phyloP scores from a whole-genome alignment of 1,140 invertebrate genomes.

The Aleiodes sp. region DNA sequence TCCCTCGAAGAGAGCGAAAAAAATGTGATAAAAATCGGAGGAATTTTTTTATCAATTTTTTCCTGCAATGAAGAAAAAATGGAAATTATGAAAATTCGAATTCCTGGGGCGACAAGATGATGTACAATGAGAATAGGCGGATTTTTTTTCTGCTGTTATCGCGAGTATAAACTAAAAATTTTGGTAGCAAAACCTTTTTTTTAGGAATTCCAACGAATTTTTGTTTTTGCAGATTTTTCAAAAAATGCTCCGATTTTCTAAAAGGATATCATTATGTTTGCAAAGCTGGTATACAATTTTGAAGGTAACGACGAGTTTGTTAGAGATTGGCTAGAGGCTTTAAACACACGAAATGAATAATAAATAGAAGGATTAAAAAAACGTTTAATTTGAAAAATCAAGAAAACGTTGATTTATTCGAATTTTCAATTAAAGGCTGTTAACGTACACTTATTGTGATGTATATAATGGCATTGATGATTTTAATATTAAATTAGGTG shows the following conservation, averaged over 20 bases:
- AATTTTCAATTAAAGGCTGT: too few relatives aligned
- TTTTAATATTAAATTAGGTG: neutral
- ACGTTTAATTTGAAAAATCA: neutral
- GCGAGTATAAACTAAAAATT: too few relatives aligned
- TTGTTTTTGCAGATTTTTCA: slow-evolving; percentile 48
- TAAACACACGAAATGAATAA: neutral
- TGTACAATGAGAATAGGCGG: too few relatives aligned
- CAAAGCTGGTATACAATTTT: slow-evolving; percentile 40
- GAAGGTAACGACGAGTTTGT: slow-evolving; percentile 34
- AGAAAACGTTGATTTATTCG: slow-evolving; percentile 1
- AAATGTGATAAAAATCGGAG: too few relatives aligned
- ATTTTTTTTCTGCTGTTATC: too few relatives aligned
- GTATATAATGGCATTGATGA: neutral
- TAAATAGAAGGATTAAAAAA: neutral
- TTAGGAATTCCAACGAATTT: slow-evolving; percentile 11
- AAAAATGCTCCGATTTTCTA: slow-evolving; percentile 42
- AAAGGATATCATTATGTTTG: slow-evolving; percentile 41
- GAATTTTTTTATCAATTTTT: neutral
- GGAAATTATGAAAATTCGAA: too few relatives aligned
- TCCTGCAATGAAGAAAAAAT: neutral
- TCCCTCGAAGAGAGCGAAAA: neutral
- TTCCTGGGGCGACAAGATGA: too few relatives aligned
- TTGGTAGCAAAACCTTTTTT: too few relatives aligned
- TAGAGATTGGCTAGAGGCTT: slow-evolving; percentile 24
- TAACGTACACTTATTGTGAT: too few relatives aligned